phyloP scores from a whole-genome alignment of 2,888 invertebrate species.

The Zele albiditarsus region DNA sequence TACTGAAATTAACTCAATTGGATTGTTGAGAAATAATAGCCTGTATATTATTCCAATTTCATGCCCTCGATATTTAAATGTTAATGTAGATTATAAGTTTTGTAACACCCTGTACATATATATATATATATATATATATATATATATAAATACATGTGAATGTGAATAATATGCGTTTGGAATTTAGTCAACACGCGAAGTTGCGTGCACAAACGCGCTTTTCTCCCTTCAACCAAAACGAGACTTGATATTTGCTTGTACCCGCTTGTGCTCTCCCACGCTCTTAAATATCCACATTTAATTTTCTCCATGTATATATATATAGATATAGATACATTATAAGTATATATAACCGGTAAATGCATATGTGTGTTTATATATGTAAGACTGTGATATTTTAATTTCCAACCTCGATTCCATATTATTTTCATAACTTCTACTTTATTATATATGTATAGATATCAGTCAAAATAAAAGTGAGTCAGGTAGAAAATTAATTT shows the following conservation, averaged over 20 bases:
- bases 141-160: conserved; percentile 41
- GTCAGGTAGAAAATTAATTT: conserved; percentile 15
- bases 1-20: background rate
- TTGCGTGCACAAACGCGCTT: conserved; percentile 65
- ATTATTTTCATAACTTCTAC: conserved; percentile 54
- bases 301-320: conserved; percentile 39
- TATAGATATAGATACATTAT: conserved; percentile 33
- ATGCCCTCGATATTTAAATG: background rate
- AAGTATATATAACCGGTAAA: too few relatives aligned
- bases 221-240: conserved; percentile 39
- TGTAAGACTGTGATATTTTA: conserved; percentile 53
- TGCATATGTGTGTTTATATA: too few relatives aligned
- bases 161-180: conserved; percentile 48
- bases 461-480: conserved; percentile 35
- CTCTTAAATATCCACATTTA: conserved; percentile 48
- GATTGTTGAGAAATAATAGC: background rate
- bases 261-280: conserved; percentile 51
- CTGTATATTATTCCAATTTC: too few relatives aligned
- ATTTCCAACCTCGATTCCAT: conserved; percentile 53
- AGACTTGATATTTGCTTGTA: conserved; percentile 26
- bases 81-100: conserved; percentile 16
- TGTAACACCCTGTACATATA: conserved; percentile 30
- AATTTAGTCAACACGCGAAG: conserved; percentile 68
- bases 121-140: conserved; percentile 19
- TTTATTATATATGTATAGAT: conserved; percentile 14